phyloP scores from a whole-genome alignment of 1,140 invertebrate genomes.

The Nilaparvata lugens region DNA sequence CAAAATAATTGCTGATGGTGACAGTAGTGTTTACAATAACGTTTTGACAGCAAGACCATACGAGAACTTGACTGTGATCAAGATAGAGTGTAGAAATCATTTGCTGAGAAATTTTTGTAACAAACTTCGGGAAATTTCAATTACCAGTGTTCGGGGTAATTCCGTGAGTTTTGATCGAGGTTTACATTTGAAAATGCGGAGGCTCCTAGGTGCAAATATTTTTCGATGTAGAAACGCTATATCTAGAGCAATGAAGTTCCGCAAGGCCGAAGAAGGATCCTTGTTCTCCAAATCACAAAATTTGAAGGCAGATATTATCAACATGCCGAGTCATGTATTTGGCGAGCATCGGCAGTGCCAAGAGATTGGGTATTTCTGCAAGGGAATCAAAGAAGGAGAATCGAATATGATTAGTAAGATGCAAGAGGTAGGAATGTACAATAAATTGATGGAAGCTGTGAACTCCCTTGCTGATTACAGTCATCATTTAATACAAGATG shows the following conservation, averaged over 20 bases:
- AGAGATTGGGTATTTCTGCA: too few relatives aligned
- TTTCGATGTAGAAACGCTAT: background rate
- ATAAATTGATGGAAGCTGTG: slow-evolving; percentile 15
- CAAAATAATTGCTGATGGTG: slow-evolving; percentile 30
- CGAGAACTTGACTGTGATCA: slow-evolving; percentile 22
- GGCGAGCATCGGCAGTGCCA: too few relatives aligned
- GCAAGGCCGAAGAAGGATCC: background rate
- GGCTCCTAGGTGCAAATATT: background rate
- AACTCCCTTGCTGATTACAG: slow-evolving; percentile 1
- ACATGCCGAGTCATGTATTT: too few relatives aligned
- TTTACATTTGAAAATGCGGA: background rate
- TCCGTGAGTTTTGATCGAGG: background rate
- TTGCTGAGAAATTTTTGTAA: slow-evolving; percentile 17
- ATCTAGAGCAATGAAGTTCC: background rate
- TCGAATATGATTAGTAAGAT: too few relatives aligned
- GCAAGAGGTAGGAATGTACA: too few relatives aligned
- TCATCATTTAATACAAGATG: slow-evolving; percentile 10
- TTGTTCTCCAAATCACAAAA: slow-evolving; percentile 11
- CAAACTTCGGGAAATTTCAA: slow-evolving; percentile 18
- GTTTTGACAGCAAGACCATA: slow-evolving; percentile 22
- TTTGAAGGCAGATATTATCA: too few relatives aligned
- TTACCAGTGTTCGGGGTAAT: slow-evolving; percentile 4
- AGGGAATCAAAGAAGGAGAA: too few relatives aligned
- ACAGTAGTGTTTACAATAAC: slow-evolving; percentile 28
- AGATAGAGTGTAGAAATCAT: slow-evolving; percentile 27